These are phyloP conservation scores for Scotopteryx bipunctaria DNA, from an alignment of 2,888 invertebrate species.

Conservation along the genomic window DNA sequence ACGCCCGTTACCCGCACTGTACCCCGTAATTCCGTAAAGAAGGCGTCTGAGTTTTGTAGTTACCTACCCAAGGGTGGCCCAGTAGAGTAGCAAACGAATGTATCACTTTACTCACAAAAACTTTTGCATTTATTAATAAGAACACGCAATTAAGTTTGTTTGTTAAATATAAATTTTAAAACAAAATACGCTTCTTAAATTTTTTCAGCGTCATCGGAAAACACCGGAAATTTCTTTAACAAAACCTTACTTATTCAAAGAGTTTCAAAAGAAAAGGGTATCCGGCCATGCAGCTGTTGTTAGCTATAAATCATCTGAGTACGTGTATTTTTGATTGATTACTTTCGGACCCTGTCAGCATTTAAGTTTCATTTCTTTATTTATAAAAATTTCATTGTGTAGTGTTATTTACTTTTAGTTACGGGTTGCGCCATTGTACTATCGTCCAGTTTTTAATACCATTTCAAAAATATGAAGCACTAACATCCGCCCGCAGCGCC, in stretches of 20 bases:
- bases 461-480: too few relatives aligned
- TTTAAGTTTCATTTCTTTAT: constrained; percentile 57
- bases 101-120: too few relatives aligned
- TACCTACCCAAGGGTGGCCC: too few relatives aligned
- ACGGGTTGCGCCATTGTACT: neutral
- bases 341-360: constrained; percentile 47
- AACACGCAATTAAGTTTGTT: too few relatives aligned
- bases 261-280: constrained; percentile 60
- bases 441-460: too few relatives aligned
- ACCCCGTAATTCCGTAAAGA: too few relatives aligned
- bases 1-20: too few relatives aligned
- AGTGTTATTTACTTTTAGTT: constrained; percentile 9
- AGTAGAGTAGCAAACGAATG: too few relatives aligned
- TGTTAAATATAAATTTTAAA: neutral
- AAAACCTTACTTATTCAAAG: constrained; percentile 39
- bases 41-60: too few relatives aligned
- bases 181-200: constrained; percentile 11
- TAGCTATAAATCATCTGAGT: constrained; percentile 67
- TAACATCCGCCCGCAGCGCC: too few relatives aligned
- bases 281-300: constrained; percentile 59
- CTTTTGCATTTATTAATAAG: too few relatives aligned
- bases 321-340: constrained; percentile 68
- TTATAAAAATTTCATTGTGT: constrained; percentile 29
- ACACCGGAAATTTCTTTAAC: constrained; percentile 31
- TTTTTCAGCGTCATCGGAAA: constrained; percentile 23